These are phyloP conservation scores for Asarcornis scutulata DNA, from an alignment of 2,113 vertebrate genomes.

Conservation along the genomic window DNA sequence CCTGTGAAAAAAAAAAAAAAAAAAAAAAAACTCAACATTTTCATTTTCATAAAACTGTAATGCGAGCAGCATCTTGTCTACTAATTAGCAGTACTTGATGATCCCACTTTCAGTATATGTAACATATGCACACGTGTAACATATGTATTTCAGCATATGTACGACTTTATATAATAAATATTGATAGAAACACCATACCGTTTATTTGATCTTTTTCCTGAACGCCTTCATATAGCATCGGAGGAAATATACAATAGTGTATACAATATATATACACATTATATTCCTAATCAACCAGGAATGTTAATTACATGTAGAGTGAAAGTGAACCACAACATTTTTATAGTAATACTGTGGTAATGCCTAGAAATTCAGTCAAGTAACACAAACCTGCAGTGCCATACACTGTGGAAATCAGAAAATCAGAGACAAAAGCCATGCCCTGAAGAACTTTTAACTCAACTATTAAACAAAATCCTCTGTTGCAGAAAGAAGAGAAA, in stretches of 20 bases:
- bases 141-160: constrained; percentile 40
- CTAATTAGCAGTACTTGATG: constrained; percentile 63
- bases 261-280: background rate
- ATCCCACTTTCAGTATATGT: constrained; percentile 23
- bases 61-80: constrained; percentile 60
- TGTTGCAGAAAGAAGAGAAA: background rate
- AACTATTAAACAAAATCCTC: background rate
- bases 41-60: constrained; percentile 62
- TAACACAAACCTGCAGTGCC: background rate
- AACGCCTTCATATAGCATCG: background rate
- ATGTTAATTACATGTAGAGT: background rate
- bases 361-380: background rate
- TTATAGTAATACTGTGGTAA: background rate
- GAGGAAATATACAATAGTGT: background rate
- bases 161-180: constrained; percentile 35
- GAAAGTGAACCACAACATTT: background rate
- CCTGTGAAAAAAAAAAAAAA: constrained; percentile 60
- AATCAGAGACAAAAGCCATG: background rate
- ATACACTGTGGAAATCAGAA: background rate
- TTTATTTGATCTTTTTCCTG: background rate
- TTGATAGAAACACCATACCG: constrained; percentile 24
- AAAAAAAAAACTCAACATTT: constrained; percentile 55
- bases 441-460: background rate
- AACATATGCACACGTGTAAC: constrained; percentile 3
- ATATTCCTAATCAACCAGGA: background rate